Conservation (phyloP, 2,888 invertebrate genomes). For the Crioceris asparagi region DNA sequence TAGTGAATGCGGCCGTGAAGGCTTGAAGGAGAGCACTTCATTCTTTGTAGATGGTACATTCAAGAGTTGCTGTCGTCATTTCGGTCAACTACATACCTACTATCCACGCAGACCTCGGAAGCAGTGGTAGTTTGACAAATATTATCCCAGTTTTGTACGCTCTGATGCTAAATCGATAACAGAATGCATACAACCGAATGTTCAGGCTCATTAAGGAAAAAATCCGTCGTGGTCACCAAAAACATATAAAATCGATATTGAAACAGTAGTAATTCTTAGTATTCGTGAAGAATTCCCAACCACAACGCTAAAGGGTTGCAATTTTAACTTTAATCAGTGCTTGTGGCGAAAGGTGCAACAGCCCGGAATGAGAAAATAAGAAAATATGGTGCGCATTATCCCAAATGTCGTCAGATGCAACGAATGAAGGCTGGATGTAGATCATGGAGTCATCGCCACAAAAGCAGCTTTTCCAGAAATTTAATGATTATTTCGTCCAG, state of each 20-base stretch:
- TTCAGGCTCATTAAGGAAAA: not conserved
- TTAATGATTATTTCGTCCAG: conserved; percentile 7
- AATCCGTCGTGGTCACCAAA: not conserved
- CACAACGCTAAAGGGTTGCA: not conserved
- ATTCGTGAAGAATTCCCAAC: not conserved
- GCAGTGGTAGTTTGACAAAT: too few relatives aligned
- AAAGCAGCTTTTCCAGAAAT: not conserved
- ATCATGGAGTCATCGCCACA: conserved; percentile 4
- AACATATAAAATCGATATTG: not conserved
- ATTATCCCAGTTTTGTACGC: not conserved
- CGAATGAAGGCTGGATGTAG: not conserved
- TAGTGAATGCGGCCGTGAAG: too few relatives aligned
- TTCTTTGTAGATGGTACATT: too few relatives aligned
- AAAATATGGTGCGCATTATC: conserved; percentile 2
- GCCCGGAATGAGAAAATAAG: not conserved
- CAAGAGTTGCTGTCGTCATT: too few relatives aligned
- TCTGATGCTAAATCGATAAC: not conserved
- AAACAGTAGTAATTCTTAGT: not conserved
- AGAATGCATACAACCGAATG: not conserved
- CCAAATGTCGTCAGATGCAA: too few relatives aligned
- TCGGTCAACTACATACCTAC: too few relatives aligned
- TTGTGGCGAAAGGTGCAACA: conserved; percentile 3
- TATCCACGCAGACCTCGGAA: too few relatives aligned
- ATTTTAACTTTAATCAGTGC: conserved; percentile 3
- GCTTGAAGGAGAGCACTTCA: too few relatives aligned